Conservation (phyloP, 2,888 invertebrate species). For the Invenusta paracnida region DNA sequence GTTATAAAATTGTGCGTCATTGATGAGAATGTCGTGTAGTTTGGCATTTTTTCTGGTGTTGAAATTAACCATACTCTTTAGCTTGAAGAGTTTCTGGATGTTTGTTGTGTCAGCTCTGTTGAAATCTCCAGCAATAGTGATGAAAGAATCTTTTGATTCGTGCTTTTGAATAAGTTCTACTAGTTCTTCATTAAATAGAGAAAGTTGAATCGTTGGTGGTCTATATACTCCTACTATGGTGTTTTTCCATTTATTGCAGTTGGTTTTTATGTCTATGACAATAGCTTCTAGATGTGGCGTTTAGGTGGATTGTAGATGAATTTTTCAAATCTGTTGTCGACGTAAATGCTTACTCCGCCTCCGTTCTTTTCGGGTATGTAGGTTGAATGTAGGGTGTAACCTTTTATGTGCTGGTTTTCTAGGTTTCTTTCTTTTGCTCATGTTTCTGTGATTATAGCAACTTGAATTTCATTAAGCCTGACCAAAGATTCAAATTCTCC, state of each 20-base stretch:
- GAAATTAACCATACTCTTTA: neutral
- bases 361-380: too few relatives aligned
- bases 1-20: neutral
- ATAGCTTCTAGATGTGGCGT: too few relatives aligned
- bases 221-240: neutral
- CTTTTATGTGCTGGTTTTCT: too few relatives aligned
- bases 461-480: too few relatives aligned
- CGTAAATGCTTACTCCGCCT: too few relatives aligned
- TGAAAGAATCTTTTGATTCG: neutral
- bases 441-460: too few relatives aligned
- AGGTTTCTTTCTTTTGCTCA: too few relatives aligned
- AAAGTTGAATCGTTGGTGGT: neutral
- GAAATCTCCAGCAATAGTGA: neutral
- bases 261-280: neutral
- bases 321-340: too few relatives aligned
- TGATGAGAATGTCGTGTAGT: neutral
- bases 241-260: neutral
- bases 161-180: neutral
- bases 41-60: slow-evolving; percentile 2
- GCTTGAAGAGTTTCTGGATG: neutral
- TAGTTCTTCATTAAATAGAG: neutral
- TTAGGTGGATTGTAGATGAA: too few relatives aligned
- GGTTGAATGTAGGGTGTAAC: too few relatives aligned
- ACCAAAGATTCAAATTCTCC: too few relatives aligned
- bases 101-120: neutral